A percentile compares a stretch with the other conserved stretches of the same genome.
phyloP scores from a whole-genome alignment of 2,113 vertebrate species.

The Porphyrio hochstetteri region DNA sequence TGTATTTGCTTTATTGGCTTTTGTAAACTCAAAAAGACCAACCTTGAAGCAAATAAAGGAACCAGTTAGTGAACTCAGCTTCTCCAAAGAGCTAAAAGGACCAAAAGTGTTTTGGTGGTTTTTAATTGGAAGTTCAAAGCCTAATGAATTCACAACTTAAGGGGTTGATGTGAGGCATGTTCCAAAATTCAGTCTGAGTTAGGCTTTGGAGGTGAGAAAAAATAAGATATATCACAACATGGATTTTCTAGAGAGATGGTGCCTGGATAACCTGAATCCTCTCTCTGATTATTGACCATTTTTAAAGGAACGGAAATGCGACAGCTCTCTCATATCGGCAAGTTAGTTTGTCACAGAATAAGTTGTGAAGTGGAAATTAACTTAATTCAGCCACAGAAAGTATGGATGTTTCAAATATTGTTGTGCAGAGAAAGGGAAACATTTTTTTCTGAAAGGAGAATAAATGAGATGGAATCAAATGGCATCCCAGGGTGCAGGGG shows the following conservation, averaged over 20 bases:
- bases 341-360: neutral
- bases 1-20: neutral
- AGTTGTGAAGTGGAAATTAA: neutral
- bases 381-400: neutral
- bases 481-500: neutral
- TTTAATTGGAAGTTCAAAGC: neutral
- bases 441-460: neutral
- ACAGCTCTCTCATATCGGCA: neutral
- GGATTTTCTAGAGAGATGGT: neutral
- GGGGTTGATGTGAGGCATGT: neutral
- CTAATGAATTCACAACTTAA: neutral
- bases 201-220: neutral
- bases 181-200: neutral
- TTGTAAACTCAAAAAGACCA: neutral
- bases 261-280: neutral
- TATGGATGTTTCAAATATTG: neutral
- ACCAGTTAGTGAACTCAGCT: neutral
- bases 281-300: neutral
- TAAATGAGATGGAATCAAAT: neutral
- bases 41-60: neutral
- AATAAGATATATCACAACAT: neutral
- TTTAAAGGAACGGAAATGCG: accelerated
- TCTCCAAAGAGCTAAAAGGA: neutral
- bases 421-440: neutral
- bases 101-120: neutral